These are phyloP conservation scores for Clepsis dumicolana DNA, from an alignment of 2,888 invertebrate genomes.

Conservation along the genomic window DNA sequence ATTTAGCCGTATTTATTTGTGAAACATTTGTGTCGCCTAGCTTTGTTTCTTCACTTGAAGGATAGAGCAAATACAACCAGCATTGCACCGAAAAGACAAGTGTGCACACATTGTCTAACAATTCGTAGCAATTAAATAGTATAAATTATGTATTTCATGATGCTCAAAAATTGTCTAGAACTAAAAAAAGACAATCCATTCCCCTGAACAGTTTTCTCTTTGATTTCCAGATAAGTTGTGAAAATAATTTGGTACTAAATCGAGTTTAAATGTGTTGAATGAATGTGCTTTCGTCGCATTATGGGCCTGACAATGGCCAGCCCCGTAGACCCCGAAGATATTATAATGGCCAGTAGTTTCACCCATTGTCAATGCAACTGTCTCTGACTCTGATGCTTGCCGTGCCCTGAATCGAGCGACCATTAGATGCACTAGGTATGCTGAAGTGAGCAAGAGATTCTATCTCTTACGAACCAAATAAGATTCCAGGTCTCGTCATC, in stretches of 20 bases:
- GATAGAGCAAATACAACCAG: too few species aligned
- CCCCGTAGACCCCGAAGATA: slow-evolving; percentile 31
- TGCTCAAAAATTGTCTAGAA: background rate
- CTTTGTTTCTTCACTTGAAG: too few species aligned
- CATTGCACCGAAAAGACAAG: too few species aligned
- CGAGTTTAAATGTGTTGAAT: slow-evolving; percentile 24
- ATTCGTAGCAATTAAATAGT: too few species aligned
- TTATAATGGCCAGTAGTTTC: slow-evolving; percentile 33
- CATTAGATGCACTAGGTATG: slow-evolving; percentile 29
- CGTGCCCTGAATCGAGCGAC: slow-evolving; percentile 13
- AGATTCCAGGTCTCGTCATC: background rate
- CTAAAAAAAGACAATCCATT: too few species aligned
- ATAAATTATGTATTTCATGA: too few species aligned
- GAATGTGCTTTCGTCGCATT: slow-evolving; percentile 46
- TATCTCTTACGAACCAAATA: background rate
- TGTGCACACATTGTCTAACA: too few species aligned
- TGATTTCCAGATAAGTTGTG: slow-evolving; percentile 16
- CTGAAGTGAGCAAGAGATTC: background rate
- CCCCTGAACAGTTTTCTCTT: background rate
- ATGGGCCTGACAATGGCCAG: slow-evolving; percentile 47
- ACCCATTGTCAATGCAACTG: slow-evolving; percentile 23
- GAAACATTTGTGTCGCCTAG: too few species aligned
- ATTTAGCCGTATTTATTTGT: too few species aligned
- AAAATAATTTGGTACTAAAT: slow-evolving; percentile 23
- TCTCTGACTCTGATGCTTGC: slow-evolving; percentile 10